Evolutionary conservation across 2,888 invertebrate genomes (phyloP), one percentile per base, ranked within the genome.

Genomic region (Nowickia ferox): DNA sequence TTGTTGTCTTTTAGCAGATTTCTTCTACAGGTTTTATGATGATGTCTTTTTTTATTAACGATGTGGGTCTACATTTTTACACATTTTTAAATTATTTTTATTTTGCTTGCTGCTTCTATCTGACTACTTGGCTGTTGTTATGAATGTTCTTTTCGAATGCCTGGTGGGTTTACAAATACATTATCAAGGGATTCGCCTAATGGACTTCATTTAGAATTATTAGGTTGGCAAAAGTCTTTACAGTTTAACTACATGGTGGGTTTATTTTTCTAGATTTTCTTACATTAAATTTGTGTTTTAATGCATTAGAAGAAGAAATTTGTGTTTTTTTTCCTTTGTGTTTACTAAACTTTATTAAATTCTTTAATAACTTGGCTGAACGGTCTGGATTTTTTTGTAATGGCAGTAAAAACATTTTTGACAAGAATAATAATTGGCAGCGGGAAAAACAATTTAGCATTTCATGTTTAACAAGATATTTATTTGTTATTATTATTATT

Each of bases 211-310:
- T 57, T 51, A 9, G n/a, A 77, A 10, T 77, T 77, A 77, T 77
- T 68, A 59, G 68, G 19, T 59, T 77, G 57, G 77, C 68, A 66
- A 68, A 57, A 76, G 17, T 42, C 59, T 75, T 40, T 22, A 51
- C 17, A 30, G 17, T 59, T 22, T n/a, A 10, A 61, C n/a, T 48
- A 38, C 17, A 61, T 74, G 38, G 61, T 17, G 9, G 9, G 44
- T 19, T 17, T 46, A 6, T 15, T 5, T 19, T 74, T 22, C 2
- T 44, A 8, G 6, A 13, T 63, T 17, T 44, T 15, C 13, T 17
- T 44, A 19, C 10, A 59, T 59, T 30, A 40, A 30, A 57, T 30
- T 15, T 55, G 3, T 30, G 22, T 15, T 30, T 57, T 9, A 13
- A 30, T 11, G 15, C 9, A 30, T 57, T 57, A 30, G 30, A 30